Percentiles rank a stretch among this genome's conserved stretches.
Evolutionary conservation across 2,888 invertebrate genomes (phyloP).

Genomic region (Azorinus chamasolen): DNA sequence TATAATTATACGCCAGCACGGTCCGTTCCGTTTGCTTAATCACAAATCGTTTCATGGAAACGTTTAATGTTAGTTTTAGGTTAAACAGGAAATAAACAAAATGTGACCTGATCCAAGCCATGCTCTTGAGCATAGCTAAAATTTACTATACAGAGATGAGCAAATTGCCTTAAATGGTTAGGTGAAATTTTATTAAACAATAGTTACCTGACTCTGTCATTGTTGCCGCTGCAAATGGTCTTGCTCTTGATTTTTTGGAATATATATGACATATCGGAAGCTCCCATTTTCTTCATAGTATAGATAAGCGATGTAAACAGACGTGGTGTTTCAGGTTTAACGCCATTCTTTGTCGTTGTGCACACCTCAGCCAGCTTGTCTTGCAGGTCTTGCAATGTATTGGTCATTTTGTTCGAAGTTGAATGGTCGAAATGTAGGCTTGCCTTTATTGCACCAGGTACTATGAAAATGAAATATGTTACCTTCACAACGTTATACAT

Average conservation of each 20-base stretch:
- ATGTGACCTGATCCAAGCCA: too few species aligned
- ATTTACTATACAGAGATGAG: too few species aligned
- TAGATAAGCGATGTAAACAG: slow-evolving; percentile 87
- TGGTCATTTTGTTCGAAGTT: slow-evolving; percentile 22
- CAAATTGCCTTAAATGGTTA: too few species aligned
- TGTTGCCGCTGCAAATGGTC: slow-evolving; percentile 72
- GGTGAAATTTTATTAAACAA: too few species aligned
- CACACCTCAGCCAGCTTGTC: slow-evolving; percentile 77
- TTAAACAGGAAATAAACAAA: too few species aligned
- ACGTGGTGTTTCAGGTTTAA: slow-evolving; percentile 86
- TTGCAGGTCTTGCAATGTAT: slow-evolving; percentile 55
- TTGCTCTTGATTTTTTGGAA: slow-evolving; percentile 68
- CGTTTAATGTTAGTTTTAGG: too few species aligned
- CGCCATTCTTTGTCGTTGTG: slow-evolving; percentile 78
- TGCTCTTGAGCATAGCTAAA: too few species aligned
- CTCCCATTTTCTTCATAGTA: slow-evolving; percentile 84
- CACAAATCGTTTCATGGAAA: too few species aligned
- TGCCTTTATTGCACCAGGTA: slow-evolving; percentile 1
- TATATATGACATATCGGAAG: slow-evolving; percentile 80
- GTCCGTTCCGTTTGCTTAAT: too few species aligned
- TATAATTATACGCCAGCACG: too few species aligned
- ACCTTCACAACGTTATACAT: background rate
- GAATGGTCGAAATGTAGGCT: slow-evolving; percentile 73
- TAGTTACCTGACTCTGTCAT: slow-evolving; percentile 71
- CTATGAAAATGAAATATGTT: background rate